A percentile compares a stretch with the other conserved stretches of the same genome.
These are phyloP conservation scores for Scarus forsteni DNA, from an alignment of 2,797 vertebrate genomes.

Conservation along the genomic window DNA sequence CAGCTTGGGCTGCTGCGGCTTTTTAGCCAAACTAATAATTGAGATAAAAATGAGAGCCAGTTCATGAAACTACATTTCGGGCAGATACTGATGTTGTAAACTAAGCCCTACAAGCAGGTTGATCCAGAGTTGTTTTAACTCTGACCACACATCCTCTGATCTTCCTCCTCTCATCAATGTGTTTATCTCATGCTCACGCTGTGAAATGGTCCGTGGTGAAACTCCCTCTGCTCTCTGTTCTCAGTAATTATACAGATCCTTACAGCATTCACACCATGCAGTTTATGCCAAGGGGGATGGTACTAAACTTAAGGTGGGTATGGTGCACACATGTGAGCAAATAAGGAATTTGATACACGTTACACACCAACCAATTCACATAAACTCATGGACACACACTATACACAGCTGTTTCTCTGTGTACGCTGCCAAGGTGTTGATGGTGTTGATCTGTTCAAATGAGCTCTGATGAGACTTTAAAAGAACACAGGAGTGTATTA, in stretches of 20 bases:
- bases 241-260: conserved; percentile 34
- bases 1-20: conserved; percentile 32
- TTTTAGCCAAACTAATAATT: conserved; percentile 30
- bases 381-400: conserved; percentile 39
- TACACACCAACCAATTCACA: not conserved
- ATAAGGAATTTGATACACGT: conserved; percentile 40
- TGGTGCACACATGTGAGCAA: conserved; percentile 71
- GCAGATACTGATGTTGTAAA: conserved; percentile 4
- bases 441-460: conserved; percentile 71
- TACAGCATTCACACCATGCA: conserved; percentile 52
- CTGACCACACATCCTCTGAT: conserved; percentile 48
- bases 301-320: conserved; percentile 46
- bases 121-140: conserved; percentile 31
- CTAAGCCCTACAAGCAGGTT: conserved; percentile 19
- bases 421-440: conserved; percentile 57
- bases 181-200: conserved; percentile 53
- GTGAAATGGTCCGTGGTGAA: conserved; percentile 58
- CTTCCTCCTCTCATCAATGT: conserved; percentile 74
- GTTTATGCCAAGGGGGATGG: conserved; percentile 32
- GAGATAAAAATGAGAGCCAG: conserved; percentile 44
- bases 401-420: conserved; percentile 61
- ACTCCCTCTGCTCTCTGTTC: conserved; percentile 28
- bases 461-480: conserved; percentile 51
- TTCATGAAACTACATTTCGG: conserved; percentile 11
- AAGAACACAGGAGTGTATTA: conserved; percentile 30